A percentile compares a stretch with the other conserved stretches of the same genome.
Conservation (phyloP, 2,888 invertebrate genomes). For the Phlogophora meticulosa region DNA sequence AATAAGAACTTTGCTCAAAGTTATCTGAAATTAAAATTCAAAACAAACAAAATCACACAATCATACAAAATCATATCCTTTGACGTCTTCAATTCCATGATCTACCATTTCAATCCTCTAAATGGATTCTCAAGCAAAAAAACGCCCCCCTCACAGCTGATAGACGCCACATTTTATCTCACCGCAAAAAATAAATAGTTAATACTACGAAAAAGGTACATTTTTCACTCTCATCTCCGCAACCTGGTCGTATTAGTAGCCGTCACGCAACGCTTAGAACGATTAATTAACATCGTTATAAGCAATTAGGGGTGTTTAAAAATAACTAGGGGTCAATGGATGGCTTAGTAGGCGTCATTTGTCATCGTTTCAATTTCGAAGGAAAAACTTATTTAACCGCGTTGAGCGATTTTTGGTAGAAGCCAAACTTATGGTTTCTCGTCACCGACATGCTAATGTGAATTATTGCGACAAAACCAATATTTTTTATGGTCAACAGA, state of each 20-base stretch:
- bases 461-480: too few species aligned
- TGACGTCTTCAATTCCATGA: neutral
- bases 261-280: slow-evolving; percentile 59
- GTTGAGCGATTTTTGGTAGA: too few species aligned
- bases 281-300: slow-evolving; percentile 72
- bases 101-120: neutral
- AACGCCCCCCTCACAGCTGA: slow-evolving; percentile 35
- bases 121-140: slow-evolving; percentile 26
- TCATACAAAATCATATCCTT: neutral
- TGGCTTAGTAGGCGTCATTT: slow-evolving; percentile 66
- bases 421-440: too few species aligned
- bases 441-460: too few species aligned
- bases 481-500: slow-evolving; percentile 9
- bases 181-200: slow-evolving; percentile 38
- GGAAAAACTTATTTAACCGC: too few species aligned
- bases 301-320: slow-evolving; percentile 73
- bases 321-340: slow-evolving; percentile 66
- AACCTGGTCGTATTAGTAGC: slow-evolving; percentile 52
- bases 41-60: neutral
- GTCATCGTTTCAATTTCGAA: slow-evolving; percentile 40
- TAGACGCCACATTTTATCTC: slow-evolving; percentile 24
- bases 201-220: slow-evolving; percentile 45
- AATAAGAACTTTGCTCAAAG: too few species aligned
- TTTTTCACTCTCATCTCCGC: slow-evolving; percentile 59
- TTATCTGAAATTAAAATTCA: too few species aligned